Base-by-base conservation (phyloP, 2,113 vertebrate genomes). In the Abramis brama region DNA sequence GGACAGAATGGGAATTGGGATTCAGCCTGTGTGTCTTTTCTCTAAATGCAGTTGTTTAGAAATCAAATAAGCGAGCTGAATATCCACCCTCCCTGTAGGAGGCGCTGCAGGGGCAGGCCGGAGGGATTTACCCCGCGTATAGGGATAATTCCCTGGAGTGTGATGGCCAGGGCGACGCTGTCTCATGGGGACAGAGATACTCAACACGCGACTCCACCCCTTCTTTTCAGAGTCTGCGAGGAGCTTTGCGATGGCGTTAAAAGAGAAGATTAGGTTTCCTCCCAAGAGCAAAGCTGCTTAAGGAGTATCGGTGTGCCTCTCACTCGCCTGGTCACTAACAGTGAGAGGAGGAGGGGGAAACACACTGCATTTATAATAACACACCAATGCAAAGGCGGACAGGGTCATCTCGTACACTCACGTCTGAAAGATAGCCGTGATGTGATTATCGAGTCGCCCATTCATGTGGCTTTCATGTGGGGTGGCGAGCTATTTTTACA, bases 231-330 rank as follows among this genome's bases (percentile, higher is more conserved):
- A 91, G 88, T 86, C 83, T 27, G 89, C 87, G 83, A 93, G 91
- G 93, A 94, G 92, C 93, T 92, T 94, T 90, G 90, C 91, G 92
- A 94, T 93, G 92, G 92, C 91, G 94, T 92, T 94, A 94, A 94
- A 94, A 89, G 94, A 94, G 93, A 91, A 94, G 95, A 95, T 95
- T 95, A 96, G 94, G 93, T 95, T 95, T 94, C 93, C 93, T 94
- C 92, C 91, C 90, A 93, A 93, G 94, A 93, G 94, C 91, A 95
- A 95, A 94, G 93, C 95, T 95, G 91, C 94, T 95, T 95, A 95
- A 86, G 92, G 93, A 93, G 92, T 95, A 95, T 96, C 94, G 94
- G 88, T 93, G 91, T 93, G 93, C 93, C 93, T 95, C 93, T 94
- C 92, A 93, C 90, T 90, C 76, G 92, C 92, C 93, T 93, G 95